Conservation (phyloP, 53 echinoderm and acorn worm genomes). For the Arbacia lixula region DNA sequence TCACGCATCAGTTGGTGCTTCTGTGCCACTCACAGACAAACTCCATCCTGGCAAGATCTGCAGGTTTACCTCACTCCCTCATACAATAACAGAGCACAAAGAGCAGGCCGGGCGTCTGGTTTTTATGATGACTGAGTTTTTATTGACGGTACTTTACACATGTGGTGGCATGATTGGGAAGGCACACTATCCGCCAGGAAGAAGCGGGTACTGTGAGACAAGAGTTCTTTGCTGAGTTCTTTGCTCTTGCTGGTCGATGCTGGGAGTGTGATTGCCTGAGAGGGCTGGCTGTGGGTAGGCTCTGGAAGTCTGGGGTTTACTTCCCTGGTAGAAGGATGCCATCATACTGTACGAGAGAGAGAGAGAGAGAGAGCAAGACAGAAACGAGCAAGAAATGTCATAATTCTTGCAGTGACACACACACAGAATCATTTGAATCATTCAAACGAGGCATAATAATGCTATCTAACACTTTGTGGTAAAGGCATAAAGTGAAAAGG, state of each 20-base stretch:
- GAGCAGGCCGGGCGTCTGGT: too few relatives aligned
- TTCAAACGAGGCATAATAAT: too few relatives aligned
- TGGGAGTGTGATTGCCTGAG: slow-evolving; percentile 25
- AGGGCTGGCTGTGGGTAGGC: neutral
- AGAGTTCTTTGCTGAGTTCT: neutral
- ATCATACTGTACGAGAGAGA: slow-evolving; percentile 75
- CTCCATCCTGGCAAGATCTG: too few relatives aligned
- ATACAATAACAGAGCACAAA: too few relatives aligned
- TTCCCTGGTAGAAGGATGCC: slow-evolving; percentile 94
- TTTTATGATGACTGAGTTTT: too few relatives aligned
- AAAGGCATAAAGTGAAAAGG: neutral
- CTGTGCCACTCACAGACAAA: too few relatives aligned
- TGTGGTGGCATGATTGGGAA: slow-evolving; percentile 3
- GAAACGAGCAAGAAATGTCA: slow-evolving; percentile 1
- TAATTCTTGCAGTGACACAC: neutral
- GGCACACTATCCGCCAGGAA: neutral
- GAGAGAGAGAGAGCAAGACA: slow-evolving; percentile 6
- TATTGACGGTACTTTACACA: slow-evolving; percentile 19
- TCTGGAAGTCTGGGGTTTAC: slow-evolving; percentile 23
- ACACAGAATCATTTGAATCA: too few relatives aligned
- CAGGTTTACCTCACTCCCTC: too few relatives aligned
- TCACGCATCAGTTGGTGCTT: too few relatives aligned
- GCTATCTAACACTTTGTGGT: neutral
- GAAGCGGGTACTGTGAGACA: neutral
- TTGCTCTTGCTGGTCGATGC: neutral